Conservation (phyloP, 2,888 invertebrate species). For the Geotrupes spiniger region DNA sequence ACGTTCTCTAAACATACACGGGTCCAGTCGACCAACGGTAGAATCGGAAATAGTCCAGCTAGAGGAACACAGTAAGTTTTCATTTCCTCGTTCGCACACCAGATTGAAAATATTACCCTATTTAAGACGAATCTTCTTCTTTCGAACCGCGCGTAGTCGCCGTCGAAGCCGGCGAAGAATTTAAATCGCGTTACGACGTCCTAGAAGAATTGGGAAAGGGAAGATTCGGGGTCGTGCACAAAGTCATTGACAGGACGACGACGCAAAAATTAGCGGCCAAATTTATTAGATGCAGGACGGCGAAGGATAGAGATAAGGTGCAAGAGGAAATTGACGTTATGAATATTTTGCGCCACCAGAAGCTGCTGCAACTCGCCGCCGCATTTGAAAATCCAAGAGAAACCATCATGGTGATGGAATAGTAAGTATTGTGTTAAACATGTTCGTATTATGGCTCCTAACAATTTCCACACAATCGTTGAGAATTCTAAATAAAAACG, state of each 20-base stretch:
- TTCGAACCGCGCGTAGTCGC: conserved; percentile 49
- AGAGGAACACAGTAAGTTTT: conserved; percentile 47
- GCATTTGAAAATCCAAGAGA: conserved; percentile 76
- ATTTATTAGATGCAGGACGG: conserved; percentile 70
- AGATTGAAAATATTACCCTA: neutral
- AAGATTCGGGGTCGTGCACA: conserved; percentile 68
- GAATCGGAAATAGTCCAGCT: conserved; percentile 56
- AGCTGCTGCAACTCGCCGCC: conserved; percentile 77
- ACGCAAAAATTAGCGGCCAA: conserved; percentile 77
- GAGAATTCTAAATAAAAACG: too few species aligned
- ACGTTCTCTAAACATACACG: conserved; percentile 73
- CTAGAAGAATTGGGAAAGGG: conserved; percentile 75
- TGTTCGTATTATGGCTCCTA: too few species aligned
- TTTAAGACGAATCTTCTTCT: conserved; percentile 32
- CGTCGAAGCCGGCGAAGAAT: conserved; percentile 57
- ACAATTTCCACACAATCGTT: too few species aligned
- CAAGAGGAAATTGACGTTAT: conserved; percentile 83
- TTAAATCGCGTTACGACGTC: conserved; percentile 62
- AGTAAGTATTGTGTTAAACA: conserved; percentile 62
- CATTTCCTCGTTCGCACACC: neutral
- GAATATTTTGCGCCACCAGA: conserved; percentile 79
- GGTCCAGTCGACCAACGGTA: conserved; percentile 62
- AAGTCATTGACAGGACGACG: conserved; percentile 64
- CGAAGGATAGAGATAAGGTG: conserved; percentile 72
- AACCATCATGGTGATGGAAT: conserved; percentile 86